phyloP scores from a whole-genome alignment of 2,797 vertebrate species.

The Mionectes olivaceus region DNA sequence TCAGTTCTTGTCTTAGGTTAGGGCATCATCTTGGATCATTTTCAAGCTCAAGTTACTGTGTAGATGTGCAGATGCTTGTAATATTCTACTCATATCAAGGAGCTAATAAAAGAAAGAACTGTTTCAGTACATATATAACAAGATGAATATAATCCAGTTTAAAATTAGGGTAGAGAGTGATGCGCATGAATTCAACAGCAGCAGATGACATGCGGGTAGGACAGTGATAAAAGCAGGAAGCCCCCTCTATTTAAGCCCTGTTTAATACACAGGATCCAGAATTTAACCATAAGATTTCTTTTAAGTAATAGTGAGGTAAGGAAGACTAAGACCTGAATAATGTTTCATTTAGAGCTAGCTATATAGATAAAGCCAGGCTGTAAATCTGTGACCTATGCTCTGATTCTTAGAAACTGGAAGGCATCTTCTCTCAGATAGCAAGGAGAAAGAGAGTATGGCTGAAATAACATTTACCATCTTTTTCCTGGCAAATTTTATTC shows the following conservation, averaged over 20 bases:
- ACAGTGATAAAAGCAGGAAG: neutral
- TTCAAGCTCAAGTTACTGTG: conserved; percentile 19
- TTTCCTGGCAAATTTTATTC: neutral
- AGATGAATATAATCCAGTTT: neutral
- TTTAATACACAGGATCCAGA: neutral
- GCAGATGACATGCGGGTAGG: neutral
- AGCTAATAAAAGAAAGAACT: neutral
- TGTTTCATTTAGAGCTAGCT: neutral
- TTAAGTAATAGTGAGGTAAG: neutral
- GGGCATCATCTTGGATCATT: conserved; percentile 25
- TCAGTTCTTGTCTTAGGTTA: conserved; percentile 54
- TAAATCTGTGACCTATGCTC: neutral
- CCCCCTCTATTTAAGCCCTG: neutral
- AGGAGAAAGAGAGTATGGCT: neutral
- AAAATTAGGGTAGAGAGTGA: neutral
- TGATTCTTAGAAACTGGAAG: neutral
- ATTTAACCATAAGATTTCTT: neutral
- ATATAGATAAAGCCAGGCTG: neutral
- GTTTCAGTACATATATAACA: neutral
- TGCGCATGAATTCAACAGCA: neutral
- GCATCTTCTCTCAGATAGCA: neutral
- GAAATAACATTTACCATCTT: neutral
- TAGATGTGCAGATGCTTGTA: neutral
- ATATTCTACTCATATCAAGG: conserved; percentile 15
- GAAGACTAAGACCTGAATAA: neutral